Base-by-base conservation (phyloP, 2,888 invertebrate species). In the Pediacus dermestoides region DNA sequence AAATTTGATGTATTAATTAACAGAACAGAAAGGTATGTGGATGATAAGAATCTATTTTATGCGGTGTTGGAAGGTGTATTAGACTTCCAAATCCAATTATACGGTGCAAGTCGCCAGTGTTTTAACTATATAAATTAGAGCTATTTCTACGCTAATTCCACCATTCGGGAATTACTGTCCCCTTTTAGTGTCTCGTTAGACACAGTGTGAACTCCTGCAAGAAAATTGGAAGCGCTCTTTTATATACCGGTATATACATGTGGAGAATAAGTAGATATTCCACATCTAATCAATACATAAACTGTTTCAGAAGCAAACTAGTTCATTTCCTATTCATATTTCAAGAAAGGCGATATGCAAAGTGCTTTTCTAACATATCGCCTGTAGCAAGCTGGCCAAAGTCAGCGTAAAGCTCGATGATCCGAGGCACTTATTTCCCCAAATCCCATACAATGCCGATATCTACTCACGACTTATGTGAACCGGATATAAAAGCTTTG, bases 31-130 rank as follows among this genome's bases (percentile, higher is more conserved):
- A 31, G 33, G 23, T 37, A 26, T 30, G 30, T 23, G 41, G 46
- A 42, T 48, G 62, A 63, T 63, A 63, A 61, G 61, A 64, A 63
- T 63, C 63, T 60, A 54, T 58, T 60, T 56, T 55, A 58, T 55
- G 58, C 52, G 46, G 53, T 53, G 57, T 52, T 57, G 53, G 50
- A 52, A 49, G 58, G 53, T 57, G 55, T 63, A 62, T 60, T 58
- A 55, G 50, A 55, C 53, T 56, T 50, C 52, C 53, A 58, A 58
- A 63, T 63, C 60, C 61, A 63, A 63, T 64, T 63, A 65, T 61
- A 50, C 52, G 42, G 52, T 58, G 52, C 53, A 53, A 57, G 55
- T 57, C 55, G 55, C 55, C 57, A 56, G 49, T 49, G 51, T 58
- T 56, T 51, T n/a, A n/a, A n/a, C n/a, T n/a, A 52, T 53, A 46